phyloP scores from a whole-genome alignment of 2,888 invertebrate genomes.

The Himalopsyche tibetana region DNA sequence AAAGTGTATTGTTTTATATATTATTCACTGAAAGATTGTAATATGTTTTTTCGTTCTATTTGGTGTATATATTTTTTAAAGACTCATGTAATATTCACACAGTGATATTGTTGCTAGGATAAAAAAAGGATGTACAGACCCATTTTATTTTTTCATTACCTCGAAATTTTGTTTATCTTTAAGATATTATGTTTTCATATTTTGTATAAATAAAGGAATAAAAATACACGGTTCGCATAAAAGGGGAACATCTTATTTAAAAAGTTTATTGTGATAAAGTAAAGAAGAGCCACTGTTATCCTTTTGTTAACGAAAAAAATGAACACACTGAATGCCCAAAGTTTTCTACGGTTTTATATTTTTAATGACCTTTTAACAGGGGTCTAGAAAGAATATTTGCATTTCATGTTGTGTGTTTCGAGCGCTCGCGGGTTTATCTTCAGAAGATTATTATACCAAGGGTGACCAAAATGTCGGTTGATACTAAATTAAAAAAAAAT shows the following conservation, averaged over 20 bases:
- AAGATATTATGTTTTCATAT: neutral
- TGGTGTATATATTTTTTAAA: too few species aligned
- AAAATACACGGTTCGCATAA: conserved; percentile 33
- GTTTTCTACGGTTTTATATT: conserved; percentile 43
- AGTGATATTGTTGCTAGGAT: too few species aligned
- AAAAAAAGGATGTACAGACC: too few species aligned
- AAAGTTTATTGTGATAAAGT: conserved; percentile 38
- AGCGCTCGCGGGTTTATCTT: conserved; percentile 37
- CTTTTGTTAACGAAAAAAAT: conserved; percentile 42
- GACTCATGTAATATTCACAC: too few species aligned
- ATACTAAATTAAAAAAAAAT: too few species aligned
- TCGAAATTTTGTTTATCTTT: conserved; percentile 8
- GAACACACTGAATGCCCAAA: conserved; percentile 37
- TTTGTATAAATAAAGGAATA: conserved; percentile 37
- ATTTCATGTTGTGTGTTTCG: conserved; percentile 24
- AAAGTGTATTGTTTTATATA: too few species aligned
- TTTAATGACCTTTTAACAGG: conserved; percentile 41
- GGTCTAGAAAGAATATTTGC: conserved; percentile 43
- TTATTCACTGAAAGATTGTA: too few species aligned
- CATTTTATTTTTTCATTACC: conserved; percentile 7
- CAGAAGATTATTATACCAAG: conserved; percentile 8
- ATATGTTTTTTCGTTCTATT: too few species aligned
- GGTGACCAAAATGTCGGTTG: neutral
- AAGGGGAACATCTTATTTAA: conserved; percentile 39
- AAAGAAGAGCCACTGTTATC: conserved; percentile 33